Percentiles rank a stretch among this genome's conserved stretches.
Evolutionary conservation across 2,888 invertebrate genomes (phyloP).

Genomic region (Ptychoptera albimana): DNA sequence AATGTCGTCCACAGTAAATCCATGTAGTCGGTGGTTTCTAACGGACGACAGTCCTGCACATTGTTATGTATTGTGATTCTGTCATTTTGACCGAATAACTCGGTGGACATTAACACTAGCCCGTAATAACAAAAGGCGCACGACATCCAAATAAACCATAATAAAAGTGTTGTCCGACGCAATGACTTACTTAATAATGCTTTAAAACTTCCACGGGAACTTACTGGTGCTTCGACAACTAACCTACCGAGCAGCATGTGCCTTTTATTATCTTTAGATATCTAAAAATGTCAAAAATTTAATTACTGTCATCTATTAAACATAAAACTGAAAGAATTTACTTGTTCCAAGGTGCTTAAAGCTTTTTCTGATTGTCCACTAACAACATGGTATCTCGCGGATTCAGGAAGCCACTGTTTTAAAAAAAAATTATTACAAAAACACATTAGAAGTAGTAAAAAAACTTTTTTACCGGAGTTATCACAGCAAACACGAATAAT

Average conservation of each 20-base stretch:
- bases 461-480: conserved; percentile 51
- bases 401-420: conserved; percentile 84
- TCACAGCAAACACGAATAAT: conserved; percentile 62
- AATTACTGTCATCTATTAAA: neutral
- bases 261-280: conserved; percentile 77
- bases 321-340: conserved; percentile 14
- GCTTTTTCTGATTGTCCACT: conserved; percentile 79
- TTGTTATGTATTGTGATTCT: conserved; percentile 19
- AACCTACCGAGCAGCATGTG: conserved; percentile 74
- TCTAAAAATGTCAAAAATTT: conserved; percentile 25
- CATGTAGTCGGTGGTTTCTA: conserved; percentile 78
- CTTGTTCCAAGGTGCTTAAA: conserved; percentile 63
- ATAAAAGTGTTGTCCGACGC: conserved; percentile 63
- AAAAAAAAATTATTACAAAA: conserved; percentile 5
- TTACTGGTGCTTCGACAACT: conserved; percentile 57
- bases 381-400: conserved; percentile 75
- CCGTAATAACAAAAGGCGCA: conserved; percentile 95
- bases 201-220: conserved; percentile 42
- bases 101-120: conserved; percentile 85
- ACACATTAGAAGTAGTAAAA: conserved; percentile 4
- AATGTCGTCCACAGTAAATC: conserved; percentile 87
- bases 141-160: conserved; percentile 92
- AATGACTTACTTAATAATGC: conserved; percentile 66
- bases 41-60: conserved; percentile 40
- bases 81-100: conserved; percentile 42